Evolutionary conservation across 2,888 invertebrate species (phyloP).

Genomic region (Timandra comae): DNA sequence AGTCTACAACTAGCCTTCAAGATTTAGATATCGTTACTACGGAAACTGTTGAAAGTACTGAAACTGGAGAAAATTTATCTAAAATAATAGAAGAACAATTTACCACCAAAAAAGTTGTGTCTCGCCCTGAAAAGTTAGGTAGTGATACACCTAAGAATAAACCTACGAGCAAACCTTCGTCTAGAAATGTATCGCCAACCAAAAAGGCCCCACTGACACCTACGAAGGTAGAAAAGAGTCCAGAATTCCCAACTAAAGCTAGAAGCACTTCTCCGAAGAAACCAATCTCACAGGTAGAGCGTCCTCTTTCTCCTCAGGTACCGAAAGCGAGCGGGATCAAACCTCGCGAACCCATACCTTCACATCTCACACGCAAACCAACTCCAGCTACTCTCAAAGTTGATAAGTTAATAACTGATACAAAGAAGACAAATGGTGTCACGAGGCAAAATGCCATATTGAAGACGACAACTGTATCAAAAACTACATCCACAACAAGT

Average conservation of each 20-base stretch:
- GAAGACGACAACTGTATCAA: slow-evolving; percentile 33
- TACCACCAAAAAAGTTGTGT: slow-evolving; percentile 19
- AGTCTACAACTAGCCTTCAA: slow-evolving; percentile 42
- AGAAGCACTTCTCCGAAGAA: slow-evolving; percentile 63
- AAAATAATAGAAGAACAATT: slow-evolving; percentile 23
- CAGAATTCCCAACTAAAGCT: slow-evolving; percentile 40
- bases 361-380: slow-evolving; percentile 42
- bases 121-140: slow-evolving; percentile 21
- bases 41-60: slow-evolving; percentile 19
- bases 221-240: slow-evolving; percentile 30
- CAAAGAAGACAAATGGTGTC: slow-evolving; percentile 41
- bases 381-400: slow-evolving; percentile 39
- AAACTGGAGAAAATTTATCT: slow-evolving; percentile 15
- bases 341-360: slow-evolving; percentile 44
- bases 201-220: slow-evolving; percentile 40
- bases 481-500: slow-evolving; percentile 30
- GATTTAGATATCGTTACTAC: slow-evolving; percentile 36
- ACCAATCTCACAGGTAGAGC: slow-evolving; percentile 36
- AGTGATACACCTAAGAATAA: slow-evolving; percentile 37
- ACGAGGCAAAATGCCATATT: slow-evolving; percentile 44
- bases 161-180: slow-evolving; percentile 36
- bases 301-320: slow-evolving; percentile 57
- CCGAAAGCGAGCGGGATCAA: slow-evolving; percentile 45
- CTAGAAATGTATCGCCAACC: slow-evolving; percentile 52
- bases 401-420: slow-evolving; percentile 42